These are phyloP conservation scores for Brenthis daphne DNA, from an alignment of 2,888 invertebrate genomes.

Conservation along the genomic window DNA sequence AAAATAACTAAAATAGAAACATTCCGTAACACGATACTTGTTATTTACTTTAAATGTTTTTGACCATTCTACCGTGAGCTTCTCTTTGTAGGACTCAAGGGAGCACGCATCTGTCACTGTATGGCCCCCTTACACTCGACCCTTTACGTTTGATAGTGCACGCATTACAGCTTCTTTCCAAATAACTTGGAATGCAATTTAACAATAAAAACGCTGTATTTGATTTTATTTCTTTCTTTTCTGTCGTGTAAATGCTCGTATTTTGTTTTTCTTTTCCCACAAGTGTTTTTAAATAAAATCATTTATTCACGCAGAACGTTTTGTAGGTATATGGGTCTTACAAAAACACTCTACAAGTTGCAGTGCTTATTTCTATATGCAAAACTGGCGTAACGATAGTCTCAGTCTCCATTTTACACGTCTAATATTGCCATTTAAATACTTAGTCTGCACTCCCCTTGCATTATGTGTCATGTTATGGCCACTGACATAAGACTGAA, in stretches of 20 bases:
- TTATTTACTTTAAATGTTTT: conserved; percentile 17
- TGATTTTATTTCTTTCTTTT: neutral
- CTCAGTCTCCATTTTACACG: conserved; percentile 17
- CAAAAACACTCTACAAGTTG: conserved; percentile 6
- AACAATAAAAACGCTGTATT: neutral
- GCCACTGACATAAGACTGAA: neutral
- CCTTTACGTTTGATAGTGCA: conserved; percentile 50
- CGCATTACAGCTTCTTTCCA: conserved; percentile 17
- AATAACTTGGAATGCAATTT: conserved; percentile 2
- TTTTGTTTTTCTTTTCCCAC: no score
- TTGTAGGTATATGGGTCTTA: neutral
- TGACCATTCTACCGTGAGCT: conserved; percentile 28
- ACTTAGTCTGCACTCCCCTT: conserved; percentile 15
- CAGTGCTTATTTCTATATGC: conserved; percentile 1
- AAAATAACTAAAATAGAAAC: conserved; percentile 11
- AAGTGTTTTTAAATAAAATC: no score
- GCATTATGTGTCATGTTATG: neutral
- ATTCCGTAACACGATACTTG: conserved; percentile 8
- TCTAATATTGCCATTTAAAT: conserved; percentile 28
- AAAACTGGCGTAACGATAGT: conserved; percentile 11
- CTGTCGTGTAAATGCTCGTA: no score
- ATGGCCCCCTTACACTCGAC: conserved; percentile 42
- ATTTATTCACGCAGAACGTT: no score
- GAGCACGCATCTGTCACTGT: conserved; percentile 52
- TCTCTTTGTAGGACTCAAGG: conserved; percentile 40